Base-by-base conservation (phyloP, 92 coral and sea anemone species). In the Actinernus sp. region DNA sequence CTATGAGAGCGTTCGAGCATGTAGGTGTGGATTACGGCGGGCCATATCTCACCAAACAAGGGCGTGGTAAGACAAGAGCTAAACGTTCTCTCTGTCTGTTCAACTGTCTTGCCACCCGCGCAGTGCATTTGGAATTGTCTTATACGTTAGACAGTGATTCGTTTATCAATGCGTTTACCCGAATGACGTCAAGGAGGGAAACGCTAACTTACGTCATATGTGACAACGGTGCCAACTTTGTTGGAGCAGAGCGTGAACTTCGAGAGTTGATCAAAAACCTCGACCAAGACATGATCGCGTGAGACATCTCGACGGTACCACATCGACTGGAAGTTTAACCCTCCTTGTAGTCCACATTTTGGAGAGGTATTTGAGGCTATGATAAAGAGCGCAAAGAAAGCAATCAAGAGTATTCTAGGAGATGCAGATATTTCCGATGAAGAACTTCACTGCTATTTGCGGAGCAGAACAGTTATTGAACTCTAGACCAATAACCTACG, bases 321-420 rank as follows among this genome's bases (percentile, higher is more conserved):
- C 39, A 79, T 86, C 19, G 73, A 33, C n/a, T 83, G 84, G 75
- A 65, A 53, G 17, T 83, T 78, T 73, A 75, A 83, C 17, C 84
- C 84, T 33, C 84, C 79, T 21, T 51, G 21, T 18, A 47, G 46
- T 31, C 90, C 79, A 2, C 90, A 83, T 63, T 83, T 75, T 60
- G 90, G 79, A 14, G 79, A 73, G 22, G 79, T 82, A 26, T 82
- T n/a, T 49, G 82, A 65, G 25, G 25, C 63, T 10, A 76, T 83
- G 84, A 83, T 76, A 1, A 83, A 83, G 60, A 31, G 84, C 21
- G 84, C 90, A 29, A 68, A 76, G 67, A 32, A 79, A 38, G 79
- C 84, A 13, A 76, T 67, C 18, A 30, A 68, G 23, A 63, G 73
- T 19, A 68, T 83, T 24, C 41, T 83, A 24, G 24, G 83, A 26